Evolutionary conservation across 2,113 vertebrate species (phyloP), one percentile per base, ranked within the genome.

Genomic region (Misgurnus mizolepis): DNA sequence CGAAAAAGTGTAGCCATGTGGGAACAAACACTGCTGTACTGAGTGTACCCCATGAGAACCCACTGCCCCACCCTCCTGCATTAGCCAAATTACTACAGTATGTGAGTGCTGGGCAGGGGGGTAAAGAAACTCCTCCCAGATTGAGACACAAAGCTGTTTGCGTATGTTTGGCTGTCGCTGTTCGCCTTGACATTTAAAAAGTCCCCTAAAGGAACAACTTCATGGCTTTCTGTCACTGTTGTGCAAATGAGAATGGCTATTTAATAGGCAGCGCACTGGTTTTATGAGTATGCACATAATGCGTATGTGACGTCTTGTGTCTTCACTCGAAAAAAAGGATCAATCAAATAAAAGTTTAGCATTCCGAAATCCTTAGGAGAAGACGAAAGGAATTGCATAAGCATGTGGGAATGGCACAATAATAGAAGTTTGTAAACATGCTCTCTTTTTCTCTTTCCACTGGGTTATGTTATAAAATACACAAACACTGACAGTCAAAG

Each of bases 171-270:
- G 70, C 50, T 3, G 3, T 66, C 83, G 9, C 8, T 39, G 2
- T 70, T 76, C 84, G 87, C 83, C 84, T 86, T 85, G 39, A 34
- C 82, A 14, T 82, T 92, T 91, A 76, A 79, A 76, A 79, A 34
- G 27, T 66, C n/a, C 41, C 56, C 43, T 55, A 64, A 75, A 79
- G 55, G 82, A 78, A n/a, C 34, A 66, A 76, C 85, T 45, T 80
- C 76, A 81, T 64, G 82, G 60, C 66, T 82, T 71, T 81, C 85
- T 79, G 76, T 86, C 84, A 85, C 83, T 87, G 83, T 87, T 82
- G 87, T 90, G 87, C 85, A 87, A 91, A 90, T 88, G 18, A 39
- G 55, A 11, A 47, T 47, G 45, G 27, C 34, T 50, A 45, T 68
- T n/a, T 76, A 60, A 67, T 41, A 14, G 8, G 15, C 40, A 39